Evolutionary conservation across 2,888 invertebrate genomes (phyloP).

Genomic region (Synergus laeviventris): DNA sequence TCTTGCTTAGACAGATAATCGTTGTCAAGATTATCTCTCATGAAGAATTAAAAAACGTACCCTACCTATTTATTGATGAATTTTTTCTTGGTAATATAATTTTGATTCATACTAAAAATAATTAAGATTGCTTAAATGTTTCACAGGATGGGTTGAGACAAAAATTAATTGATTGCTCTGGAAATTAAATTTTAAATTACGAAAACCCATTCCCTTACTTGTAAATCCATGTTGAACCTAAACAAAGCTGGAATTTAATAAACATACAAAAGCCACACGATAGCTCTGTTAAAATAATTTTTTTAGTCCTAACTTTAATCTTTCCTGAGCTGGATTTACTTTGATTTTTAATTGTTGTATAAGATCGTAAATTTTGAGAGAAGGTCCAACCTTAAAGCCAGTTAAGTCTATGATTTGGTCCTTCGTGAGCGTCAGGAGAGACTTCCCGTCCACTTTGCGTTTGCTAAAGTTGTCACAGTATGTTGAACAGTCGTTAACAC

Average conservation of each 20-base stretch:
- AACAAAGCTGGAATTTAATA: slow-evolving; percentile 58
- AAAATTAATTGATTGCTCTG: slow-evolving; percentile 26
- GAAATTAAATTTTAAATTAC: slow-evolving; percentile 29
- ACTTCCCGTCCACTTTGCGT: slow-evolving; percentile 87
- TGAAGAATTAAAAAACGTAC: not conserved
- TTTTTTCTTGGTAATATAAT: slow-evolving; percentile 21
- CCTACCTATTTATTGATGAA: slow-evolving; percentile 1
- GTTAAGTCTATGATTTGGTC: slow-evolving; percentile 93
- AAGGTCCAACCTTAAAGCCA: slow-evolving; percentile 96
- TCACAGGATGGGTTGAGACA: slow-evolving; percentile 40
- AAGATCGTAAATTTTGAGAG: slow-evolving; percentile 93
- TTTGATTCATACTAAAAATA: slow-evolving; percentile 7
- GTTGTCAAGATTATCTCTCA: not conserved
- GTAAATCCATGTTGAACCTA: slow-evolving; percentile 70
- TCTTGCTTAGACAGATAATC: not conserved
- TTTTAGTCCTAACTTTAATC: slow-evolving; percentile 82
- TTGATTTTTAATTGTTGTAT: slow-evolving; percentile 94
- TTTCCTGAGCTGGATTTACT: slow-evolving; percentile 85
- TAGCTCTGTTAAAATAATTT: slow-evolving; percentile 80
- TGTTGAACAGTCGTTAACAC: slow-evolving; percentile 87
- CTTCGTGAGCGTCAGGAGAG: slow-evolving; percentile 88
- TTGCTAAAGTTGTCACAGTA: slow-evolving; percentile 80
- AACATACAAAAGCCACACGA: slow-evolving; percentile 46
- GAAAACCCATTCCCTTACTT: slow-evolving; percentile 62
- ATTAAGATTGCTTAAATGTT: slow-evolving; percentile 37